A percentile compares a stretch with the other conserved stretches of the same genome.
Conservation (phyloP, 2,888 invertebrate species). For the Epinotia nisella region DNA sequence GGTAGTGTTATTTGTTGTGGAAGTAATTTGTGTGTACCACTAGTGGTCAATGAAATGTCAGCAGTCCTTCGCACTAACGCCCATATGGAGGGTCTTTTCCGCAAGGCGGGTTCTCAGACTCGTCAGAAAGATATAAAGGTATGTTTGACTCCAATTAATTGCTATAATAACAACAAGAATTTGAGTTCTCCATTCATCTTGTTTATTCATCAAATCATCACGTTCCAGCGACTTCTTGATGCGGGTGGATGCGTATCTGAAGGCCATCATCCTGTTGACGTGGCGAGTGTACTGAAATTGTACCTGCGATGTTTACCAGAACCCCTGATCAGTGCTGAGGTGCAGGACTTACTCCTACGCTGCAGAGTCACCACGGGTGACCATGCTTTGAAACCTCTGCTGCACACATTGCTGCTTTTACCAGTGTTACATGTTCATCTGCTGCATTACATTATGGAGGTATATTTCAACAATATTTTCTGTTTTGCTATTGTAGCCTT, state of each 20-base stretch:
- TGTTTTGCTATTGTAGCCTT: not conserved
- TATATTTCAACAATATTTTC: constrained; percentile 54
- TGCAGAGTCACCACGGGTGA: constrained; percentile 85
- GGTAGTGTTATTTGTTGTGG: constrained; percentile 87
- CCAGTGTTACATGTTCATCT: constrained; percentile 91
- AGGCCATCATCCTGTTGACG: constrained; percentile 92
- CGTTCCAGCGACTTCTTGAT: constrained; percentile 86
- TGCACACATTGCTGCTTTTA: constrained; percentile 89
- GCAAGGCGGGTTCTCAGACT: constrained; percentile 93
- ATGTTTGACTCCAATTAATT: not conserved
- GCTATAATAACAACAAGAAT: not conserved
- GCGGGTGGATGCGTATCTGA: constrained; percentile 88
- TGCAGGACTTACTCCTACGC: constrained; percentile 91
- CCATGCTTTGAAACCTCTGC: constrained; percentile 86
- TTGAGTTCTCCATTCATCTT: not conserved
- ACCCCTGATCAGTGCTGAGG: constrained; percentile 90
- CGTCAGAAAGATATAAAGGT: constrained; percentile 93
- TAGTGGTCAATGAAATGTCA: constrained; percentile 89
- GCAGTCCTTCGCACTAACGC: constrained; percentile 88
- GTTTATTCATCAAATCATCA: not conserved
- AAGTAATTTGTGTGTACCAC: constrained; percentile 88
- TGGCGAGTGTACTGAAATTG: constrained; percentile 93
- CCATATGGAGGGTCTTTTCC: constrained; percentile 92
- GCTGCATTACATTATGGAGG: constrained; percentile 92
- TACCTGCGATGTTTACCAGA: constrained; percentile 94